phyloP scores from a whole-genome alignment of 2,797 vertebrate species.

The Nannoperca australis region DNA sequence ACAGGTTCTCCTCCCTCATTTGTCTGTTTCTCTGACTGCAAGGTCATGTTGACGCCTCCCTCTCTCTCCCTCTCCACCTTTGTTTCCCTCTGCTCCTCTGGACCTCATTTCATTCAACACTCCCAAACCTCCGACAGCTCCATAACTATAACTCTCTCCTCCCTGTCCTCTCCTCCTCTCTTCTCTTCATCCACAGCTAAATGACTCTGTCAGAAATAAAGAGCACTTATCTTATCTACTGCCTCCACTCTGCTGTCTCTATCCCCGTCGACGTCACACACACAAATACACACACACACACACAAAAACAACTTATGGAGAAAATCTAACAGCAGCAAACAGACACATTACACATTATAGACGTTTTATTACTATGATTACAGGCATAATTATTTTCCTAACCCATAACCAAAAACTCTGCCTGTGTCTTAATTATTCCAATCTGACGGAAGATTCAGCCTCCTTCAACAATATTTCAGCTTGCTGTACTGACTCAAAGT shows the following conservation, averaged over 20 bases:
- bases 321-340: conserved; percentile 24
- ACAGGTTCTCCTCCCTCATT: conserved; percentile 59
- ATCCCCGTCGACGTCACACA: conserved; percentile 49
- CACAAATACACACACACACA: conserved; percentile 35
- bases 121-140: conserved; percentile 80
- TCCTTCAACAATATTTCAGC: conserved; percentile 31
- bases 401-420: background rate
- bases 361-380: conserved; percentile 9
- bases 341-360: background rate
- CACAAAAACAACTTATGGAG: background rate
- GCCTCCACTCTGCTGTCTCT: conserved; percentile 75
- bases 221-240: conserved; percentile 84
- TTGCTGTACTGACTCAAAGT: conserved; percentile 32
- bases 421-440: conserved; percentile 26
- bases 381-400: conserved; percentile 18
- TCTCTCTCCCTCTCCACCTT: conserved; percentile 62
- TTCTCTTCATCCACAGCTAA: conserved; percentile 81
- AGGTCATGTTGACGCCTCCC: conserved; percentile 67
- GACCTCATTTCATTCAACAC: conserved; percentile 81
- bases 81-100: conserved; percentile 69
- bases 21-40: conserved; percentile 71
- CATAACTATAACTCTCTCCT: conserved; percentile 84
- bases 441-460: conserved; percentile 23
- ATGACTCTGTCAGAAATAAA: conserved; percentile 87
- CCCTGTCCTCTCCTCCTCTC: conserved; percentile 73